A percentile compares a stretch with the other conserved stretches of the same genome.
These are phyloP conservation scores for Drosophila sp. DNA, from an alignment of 1,140 invertebrate species.

Conservation along the genomic window DNA sequence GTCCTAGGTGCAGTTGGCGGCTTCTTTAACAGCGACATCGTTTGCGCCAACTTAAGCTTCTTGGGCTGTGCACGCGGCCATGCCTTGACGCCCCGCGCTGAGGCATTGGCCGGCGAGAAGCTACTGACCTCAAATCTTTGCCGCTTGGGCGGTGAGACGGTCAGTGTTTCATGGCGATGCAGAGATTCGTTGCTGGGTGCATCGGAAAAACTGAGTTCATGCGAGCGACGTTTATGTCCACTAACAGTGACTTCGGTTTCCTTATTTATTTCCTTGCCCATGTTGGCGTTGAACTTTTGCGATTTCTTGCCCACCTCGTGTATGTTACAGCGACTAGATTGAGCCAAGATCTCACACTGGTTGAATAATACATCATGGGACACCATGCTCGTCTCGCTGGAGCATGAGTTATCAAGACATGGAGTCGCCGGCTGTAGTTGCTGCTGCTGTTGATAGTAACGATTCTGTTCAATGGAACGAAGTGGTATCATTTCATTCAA, in stretches of 20 bases:
- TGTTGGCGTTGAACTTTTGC: conserved; percentile 8
- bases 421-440: not conserved
- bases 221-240: conserved; percentile 64
- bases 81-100: conserved; percentile 38
- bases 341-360: conserved; percentile 80
- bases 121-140: conserved; percentile 55
- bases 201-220: conserved; percentile 73
- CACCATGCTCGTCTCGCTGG: conserved; percentile 59
- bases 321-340: conserved; percentile 81
- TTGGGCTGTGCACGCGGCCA: conserved; percentile 67
- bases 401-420: conserved; percentile 54
- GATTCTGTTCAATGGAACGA: conserved; percentile 81
- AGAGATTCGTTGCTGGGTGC: conserved; percentile 70
- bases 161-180: conserved; percentile 40
- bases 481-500: conserved; percentile 77
- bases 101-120: conserved; percentile 53
- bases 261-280: not conserved
- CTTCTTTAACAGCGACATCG: conserved; percentile 65
- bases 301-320: conserved; percentile 71
- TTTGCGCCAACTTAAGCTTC: conserved; percentile 70
- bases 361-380: conserved; percentile 72
- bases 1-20: conserved; percentile 56
- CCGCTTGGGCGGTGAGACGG: conserved; percentile 73
- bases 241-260: not conserved
- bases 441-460: conserved; percentile 71